Base-by-base conservation (phyloP, 2,113 vertebrate genomes). In the Synodontis membranacea region DNA sequence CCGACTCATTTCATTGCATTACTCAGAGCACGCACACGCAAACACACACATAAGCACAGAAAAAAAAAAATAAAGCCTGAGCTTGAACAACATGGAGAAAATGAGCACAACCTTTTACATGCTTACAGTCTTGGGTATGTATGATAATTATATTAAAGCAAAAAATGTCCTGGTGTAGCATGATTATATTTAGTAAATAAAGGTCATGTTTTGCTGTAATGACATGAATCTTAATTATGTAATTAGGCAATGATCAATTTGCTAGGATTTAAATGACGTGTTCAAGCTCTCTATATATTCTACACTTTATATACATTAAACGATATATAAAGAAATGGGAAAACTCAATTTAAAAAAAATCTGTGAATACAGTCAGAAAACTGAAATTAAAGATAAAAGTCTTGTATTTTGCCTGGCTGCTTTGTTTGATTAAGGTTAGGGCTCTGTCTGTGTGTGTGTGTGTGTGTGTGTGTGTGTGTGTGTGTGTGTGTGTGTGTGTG, bases 111-210 rank as follows among this genome's bases (percentile, higher is more conserved):
- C 11, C 2, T 23, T 86, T 86, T 52, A 15, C 14, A 6, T 80
- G 17, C 62, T 86, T 44, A 21, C 50, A 52, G 2, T 86, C 6
- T 14, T 72, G 12, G 85, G 85, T 86, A 76, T 46, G 84, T 80
- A 80, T 54, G 4, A 56, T 79, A n/a, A 52, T 78, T 79, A 23
- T 54, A 19, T 75, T 84, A 37, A 72, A 5, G 0, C 70, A 83
- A 34, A 1, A 37, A 44, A 46, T 3, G 34, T 28, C n/a, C 60
- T 34, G 12, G n/a, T 39, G 4, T 52, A 52, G 17, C n/a, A 54
- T 50, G 48, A 25, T 4, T 44, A 25, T 12, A 80, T 58, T 14
- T 66, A 31, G 21, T 46, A 46, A 17, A 64, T n/a, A 31, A 44
- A 14, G 17, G 15, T 79, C n/a, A 58, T 60, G 23, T 12, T 58